Evolutionary conservation across 2,888 invertebrate genomes (phyloP).

Genomic region (Eutolmus rufibarbis): DNA sequence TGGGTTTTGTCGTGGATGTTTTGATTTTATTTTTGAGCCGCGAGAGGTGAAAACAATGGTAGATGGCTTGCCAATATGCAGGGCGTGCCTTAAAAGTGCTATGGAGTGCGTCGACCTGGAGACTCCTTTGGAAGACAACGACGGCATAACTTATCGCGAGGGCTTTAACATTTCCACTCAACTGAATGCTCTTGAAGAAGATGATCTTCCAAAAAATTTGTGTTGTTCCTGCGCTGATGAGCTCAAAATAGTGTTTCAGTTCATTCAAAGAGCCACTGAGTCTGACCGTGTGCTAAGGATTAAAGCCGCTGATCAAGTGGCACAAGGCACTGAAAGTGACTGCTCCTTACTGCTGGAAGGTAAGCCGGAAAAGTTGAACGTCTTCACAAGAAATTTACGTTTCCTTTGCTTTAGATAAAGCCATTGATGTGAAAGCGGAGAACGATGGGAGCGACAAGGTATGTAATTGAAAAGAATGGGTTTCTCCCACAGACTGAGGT

Average conservation of each 20-base stretch:
- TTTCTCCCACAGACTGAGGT: background rate
- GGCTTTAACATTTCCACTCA: constrained; percentile 51
- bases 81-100: constrained; percentile 1
- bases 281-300: constrained; percentile 48
- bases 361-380: background rate
- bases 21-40: background rate
- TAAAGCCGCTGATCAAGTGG: background rate
- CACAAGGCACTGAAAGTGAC: background rate
- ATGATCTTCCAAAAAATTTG: constrained; percentile 50
- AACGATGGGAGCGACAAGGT: background rate
- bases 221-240: constrained; percentile 50
- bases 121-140: background rate
- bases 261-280: constrained; percentile 50
- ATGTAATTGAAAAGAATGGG: background rate
- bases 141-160: constrained; percentile 48
- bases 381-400: background rate
- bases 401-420: background rate
- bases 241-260: constrained; percentile 43
- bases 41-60: background rate
- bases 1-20: background rate
- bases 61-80: constrained; percentile 35
- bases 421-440: background rate
- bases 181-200: constrained; percentile 47
- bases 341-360: background rate
- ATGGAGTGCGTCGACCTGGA: constrained; percentile 19